Base-by-base conservation (phyloP, 2,888 invertebrate genomes). In the Eurytoma californica region DNA sequence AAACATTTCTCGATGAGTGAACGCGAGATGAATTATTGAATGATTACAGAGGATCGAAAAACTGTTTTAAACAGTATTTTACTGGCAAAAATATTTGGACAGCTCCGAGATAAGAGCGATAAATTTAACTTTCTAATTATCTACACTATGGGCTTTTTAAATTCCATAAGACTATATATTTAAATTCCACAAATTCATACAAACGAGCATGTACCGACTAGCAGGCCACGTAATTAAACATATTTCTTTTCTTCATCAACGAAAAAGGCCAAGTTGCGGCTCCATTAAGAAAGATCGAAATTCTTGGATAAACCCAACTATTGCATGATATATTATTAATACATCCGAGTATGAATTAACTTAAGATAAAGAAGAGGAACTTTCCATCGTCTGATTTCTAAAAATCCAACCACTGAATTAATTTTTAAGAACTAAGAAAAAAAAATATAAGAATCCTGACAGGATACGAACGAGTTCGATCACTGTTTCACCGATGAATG, bases 81-180 rank as follows among this genome's bases (percentile, higher is more conserved):
- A 7, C n/a, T 4, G 16, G n/a, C 28, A 28, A 61, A 57, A 70
- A 30, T 49, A 58, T 72, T 53, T 14, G 7, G 39, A 72, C 18
- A 60, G 58, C 3, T 30, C 20, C 18, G 30, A 30, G 55, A 24
- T 47, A 67, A 60, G 5, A 24, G 53, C 70, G 51, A 77, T 77
- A 77, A 77, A 77, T 77, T 5, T 24, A 66, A 72, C 77, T 77
- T 77, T 77, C 70, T 77, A 72, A 66, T 76, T 75, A 51, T 76
- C 69, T 24, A 13, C 55, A 16, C 13, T 53, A 47, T 65, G 39
- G n/a, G 55, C 63, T 57, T 14, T 70, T 72, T 51, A 72, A 39
- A 72, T 55, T 55, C 63, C 72, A 72, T 72, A 72, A 72, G 18
- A 39, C 39, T 65, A 55, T 39, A 47, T 65, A 65, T 65, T 65